These are phyloP conservation scores for Euschistus heros DNA, from an alignment of 1,140 invertebrate species.

Conservation along the genomic window DNA sequence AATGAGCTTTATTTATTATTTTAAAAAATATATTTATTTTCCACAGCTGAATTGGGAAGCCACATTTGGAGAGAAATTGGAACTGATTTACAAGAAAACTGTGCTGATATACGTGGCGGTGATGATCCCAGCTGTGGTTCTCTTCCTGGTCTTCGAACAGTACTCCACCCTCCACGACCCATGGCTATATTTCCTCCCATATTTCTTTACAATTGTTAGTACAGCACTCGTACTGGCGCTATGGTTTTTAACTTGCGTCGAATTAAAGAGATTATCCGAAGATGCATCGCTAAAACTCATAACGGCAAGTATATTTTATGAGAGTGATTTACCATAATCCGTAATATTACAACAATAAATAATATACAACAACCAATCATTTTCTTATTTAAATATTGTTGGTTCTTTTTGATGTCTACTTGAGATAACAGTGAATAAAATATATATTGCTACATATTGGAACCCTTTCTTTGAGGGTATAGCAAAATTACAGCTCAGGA, in stretches of 20 bases:
- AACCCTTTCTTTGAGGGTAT: too few species aligned
- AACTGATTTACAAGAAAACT: neutral
- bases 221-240: neutral
- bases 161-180: conserved; percentile 17
- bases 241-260: conserved; percentile 14
- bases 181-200: conserved; percentile 12
- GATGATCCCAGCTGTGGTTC: neutral
- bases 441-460: too few species aligned
- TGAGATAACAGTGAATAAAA: too few species aligned
- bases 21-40: neutral
- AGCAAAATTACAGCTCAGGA: too few species aligned
- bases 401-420: too few species aligned
- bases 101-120: neutral
- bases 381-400: too few species aligned
- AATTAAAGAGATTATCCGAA: neutral
- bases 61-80: conserved; percentile 2
- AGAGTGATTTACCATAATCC: too few species aligned
- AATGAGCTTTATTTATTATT: neutral
- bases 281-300: too few species aligned
- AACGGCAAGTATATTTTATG: too few species aligned
- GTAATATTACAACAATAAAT: too few species aligned
- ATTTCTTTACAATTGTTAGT: conserved; percentile 19
- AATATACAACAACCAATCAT: too few species aligned
- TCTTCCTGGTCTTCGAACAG: conserved; percentile 14
- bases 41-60: conserved; percentile 14